These are phyloP conservation scores for Scaeva pyrastri DNA, from an alignment of 2,888 invertebrate species.

Conservation along the genomic window DNA sequence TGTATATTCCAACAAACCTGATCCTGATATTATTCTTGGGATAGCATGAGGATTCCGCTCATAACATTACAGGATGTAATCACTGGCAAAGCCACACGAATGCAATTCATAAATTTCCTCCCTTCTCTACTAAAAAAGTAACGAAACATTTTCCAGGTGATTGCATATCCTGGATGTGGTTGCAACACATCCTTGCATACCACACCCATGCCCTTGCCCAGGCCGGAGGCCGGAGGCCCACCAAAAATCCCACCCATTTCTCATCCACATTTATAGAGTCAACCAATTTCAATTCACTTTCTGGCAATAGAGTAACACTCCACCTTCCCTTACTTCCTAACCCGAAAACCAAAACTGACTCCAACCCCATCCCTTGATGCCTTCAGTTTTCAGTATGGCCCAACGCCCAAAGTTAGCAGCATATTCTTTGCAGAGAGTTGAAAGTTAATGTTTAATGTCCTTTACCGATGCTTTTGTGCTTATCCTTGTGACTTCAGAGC, in stretches of 20 bases:
- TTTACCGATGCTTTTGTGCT: slow-evolving; percentile 55
- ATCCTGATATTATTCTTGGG: slow-evolving; percentile 20
- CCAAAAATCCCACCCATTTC: background rate
- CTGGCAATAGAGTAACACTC: slow-evolving; percentile 39
- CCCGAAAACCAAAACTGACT: background rate
- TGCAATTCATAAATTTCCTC: slow-evolving; percentile 73
- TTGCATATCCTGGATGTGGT: slow-evolving; percentile 72
- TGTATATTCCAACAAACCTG: slow-evolving; percentile 2
- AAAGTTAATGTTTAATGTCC: slow-evolving; percentile 72
- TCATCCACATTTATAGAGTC: background rate
- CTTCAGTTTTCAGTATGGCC: background rate
- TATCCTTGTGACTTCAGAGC: slow-evolving; percentile 46
- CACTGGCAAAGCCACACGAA: slow-evolving; percentile 72
- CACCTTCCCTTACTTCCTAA: background rate
- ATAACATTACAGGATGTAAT: slow-evolving; percentile 72
- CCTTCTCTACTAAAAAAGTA: slow-evolving; percentile 34
- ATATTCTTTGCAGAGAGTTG: slow-evolving; percentile 52
- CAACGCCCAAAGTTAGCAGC: slow-evolving; percentile 12
- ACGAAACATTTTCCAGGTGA: slow-evolving; percentile 74
- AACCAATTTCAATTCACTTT: slow-evolving; percentile 66
- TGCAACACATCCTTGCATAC: slow-evolving; percentile 52
- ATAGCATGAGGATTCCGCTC: slow-evolving; percentile 46
- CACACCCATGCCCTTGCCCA: slow-evolving; percentile 3
- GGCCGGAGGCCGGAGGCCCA: slow-evolving; percentile 1
- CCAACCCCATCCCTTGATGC: background rate